Evolutionary conservation across 2,113 vertebrate species (phyloP).

Genomic region (human (Homo sapiens)): GRCh38 chr4:52374501-52375000

Average conservation of each 20-base stretch:
- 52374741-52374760: not conserved
- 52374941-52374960: not conserved
- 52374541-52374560: too few species aligned
- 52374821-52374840: not conserved
- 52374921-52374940: not conserved
- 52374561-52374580: too few species aligned
- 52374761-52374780: not conserved
- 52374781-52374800: not conserved
- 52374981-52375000: not conserved
- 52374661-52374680: too few species aligned
- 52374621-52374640: too few species aligned
- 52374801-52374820: not conserved
- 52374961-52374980: not conserved
- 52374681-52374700: too few species aligned
- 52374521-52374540: too few species aligned
- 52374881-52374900: not conserved
- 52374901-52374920: not conserved
- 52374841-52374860: not conserved
- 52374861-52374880: not conserved
- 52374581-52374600: too few species aligned
- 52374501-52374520: too few species aligned
- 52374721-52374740: too few species aligned
- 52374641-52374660: too few species aligned
- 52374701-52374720: too few species aligned
- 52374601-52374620: too few species aligned